phyloP scores from a whole-genome alignment of 2,113 vertebrate genomes.

The Halichoerus grypus region DNA sequence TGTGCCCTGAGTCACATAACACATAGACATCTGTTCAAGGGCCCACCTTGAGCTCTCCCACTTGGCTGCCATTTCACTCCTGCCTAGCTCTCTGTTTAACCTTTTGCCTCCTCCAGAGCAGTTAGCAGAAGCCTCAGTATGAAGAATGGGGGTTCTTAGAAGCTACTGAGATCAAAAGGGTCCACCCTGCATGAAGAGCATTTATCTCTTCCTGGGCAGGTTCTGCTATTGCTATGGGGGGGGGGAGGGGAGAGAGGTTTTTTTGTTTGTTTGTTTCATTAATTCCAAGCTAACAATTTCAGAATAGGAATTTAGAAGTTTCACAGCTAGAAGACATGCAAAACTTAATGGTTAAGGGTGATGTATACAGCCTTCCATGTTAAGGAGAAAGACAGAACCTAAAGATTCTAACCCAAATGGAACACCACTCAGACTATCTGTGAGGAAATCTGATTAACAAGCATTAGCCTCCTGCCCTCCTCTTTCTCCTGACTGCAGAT shows the following conservation, averaged over 20 bases:
- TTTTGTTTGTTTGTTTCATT: background rate
- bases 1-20: constrained; percentile 8
- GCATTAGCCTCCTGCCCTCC: background rate
- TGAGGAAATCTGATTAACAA: constrained; percentile 38
- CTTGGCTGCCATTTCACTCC: constrained; percentile 77
- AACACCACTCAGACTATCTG: background rate
- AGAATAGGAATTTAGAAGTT: constrained; percentile 66
- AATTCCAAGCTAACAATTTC: constrained; percentile 45
- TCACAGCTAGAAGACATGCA: background rate
- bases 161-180: constrained; percentile 73
- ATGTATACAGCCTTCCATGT: background rate
- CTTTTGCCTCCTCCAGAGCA: constrained; percentile 81
- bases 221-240: constrained; percentile 43
- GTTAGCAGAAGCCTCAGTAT: constrained; percentile 81
- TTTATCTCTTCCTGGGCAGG: constrained; percentile 65
- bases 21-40: background rate
- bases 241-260: background rate
- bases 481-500: constrained; percentile 40
- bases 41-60: constrained; percentile 27
- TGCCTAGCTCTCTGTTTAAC: constrained; percentile 66
- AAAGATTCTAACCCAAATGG: constrained; percentile 1
- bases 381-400: background rate
- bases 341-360: background rate
- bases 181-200: constrained; percentile 62
- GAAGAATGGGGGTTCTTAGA: constrained; percentile 68